A percentile compares a stretch with the other conserved stretches of the same genome.
Conservation (phyloP, 2,888 invertebrate genomes). For the Tinea trinotella region DNA sequence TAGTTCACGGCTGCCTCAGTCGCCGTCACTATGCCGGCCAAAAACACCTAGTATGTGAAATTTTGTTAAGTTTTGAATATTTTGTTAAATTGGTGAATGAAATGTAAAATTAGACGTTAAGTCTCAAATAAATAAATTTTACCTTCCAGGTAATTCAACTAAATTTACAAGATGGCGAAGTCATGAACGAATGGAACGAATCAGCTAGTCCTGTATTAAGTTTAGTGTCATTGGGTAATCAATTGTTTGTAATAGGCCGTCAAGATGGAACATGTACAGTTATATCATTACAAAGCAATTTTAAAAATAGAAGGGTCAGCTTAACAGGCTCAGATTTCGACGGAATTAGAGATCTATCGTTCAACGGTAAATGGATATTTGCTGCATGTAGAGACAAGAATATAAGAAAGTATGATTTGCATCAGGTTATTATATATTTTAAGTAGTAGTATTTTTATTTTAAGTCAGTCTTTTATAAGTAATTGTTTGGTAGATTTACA, state of each 20-base stretch:
- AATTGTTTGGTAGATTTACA: no score
- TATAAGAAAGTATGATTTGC: conserved; percentile 75
- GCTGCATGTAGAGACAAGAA: conserved; percentile 75
- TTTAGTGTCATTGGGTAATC: conserved; percentile 53
- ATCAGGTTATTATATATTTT: conserved; percentile 60
- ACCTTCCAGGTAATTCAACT: conserved; percentile 46
- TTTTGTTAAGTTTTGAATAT: no score
- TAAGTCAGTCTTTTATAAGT: not conserved
- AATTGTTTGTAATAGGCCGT: conserved; percentile 70
- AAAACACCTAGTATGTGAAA: no score
- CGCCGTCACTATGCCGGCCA: no score
- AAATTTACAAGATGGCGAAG: conserved; percentile 38
- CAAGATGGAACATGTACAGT: conserved; percentile 77
- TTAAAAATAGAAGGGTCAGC: conserved; percentile 49
- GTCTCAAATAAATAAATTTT: not conserved
- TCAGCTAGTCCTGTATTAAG: conserved; percentile 72
- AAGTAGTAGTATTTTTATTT: conserved; percentile 44
- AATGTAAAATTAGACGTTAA: no score
- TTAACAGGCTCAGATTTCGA: conserved; percentile 81
- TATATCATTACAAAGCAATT: conserved; percentile 50
- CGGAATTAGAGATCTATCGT: conserved; percentile 75
- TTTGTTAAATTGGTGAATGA: no score
- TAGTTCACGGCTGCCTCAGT: no score
- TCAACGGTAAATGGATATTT: conserved; percentile 73
- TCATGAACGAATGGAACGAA: conserved; percentile 59